Evolutionary conservation across 2,888 invertebrate genomes (phyloP), one percentile per base, ranked within the genome.

Genomic region (Tetramorium bicarinatum): DNA sequence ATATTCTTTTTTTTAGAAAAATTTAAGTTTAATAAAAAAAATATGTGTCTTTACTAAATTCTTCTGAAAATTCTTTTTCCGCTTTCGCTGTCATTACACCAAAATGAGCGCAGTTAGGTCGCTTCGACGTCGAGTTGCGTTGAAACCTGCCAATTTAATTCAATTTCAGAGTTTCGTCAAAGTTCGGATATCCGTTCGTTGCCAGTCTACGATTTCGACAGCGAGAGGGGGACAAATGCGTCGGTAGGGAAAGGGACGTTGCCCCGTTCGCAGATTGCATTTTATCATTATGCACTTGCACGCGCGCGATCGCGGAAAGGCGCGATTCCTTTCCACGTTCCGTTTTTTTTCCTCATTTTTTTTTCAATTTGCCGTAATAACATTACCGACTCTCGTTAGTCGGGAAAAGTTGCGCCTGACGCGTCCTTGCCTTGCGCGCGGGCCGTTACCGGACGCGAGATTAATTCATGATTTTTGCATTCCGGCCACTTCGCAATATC

Each of bases 391-490:
- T 54, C 13, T 41, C 29, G 29, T 71, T 71, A 71, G 47, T 9
- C 11, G 47, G 71, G 56, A 79, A 79, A 71, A 79, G 71, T 71
- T 56, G 34, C 44, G 29, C 3, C 41, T 38, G 21, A 56, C 56
- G 34, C 21, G 71, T 79, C 71, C 77, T 79, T 79, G 77, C 47
- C 34, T 44, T 15, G 29, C 77, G 21, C 18, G 69, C 44, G 29
- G 25, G 38, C 44, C 21, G 29, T 69, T 77, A 34, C 47, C 18
- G 61, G 25, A 49, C 52, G 41, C 44, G 41, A 64, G 44, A 76
- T 66, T 38, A n/a, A 67, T 85, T 69, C 52, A n/a, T 62, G 59
- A 84, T 72, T 86, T 85, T 74, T 61, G 54, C 67, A 81, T 69
- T 61, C 44, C 13, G 11, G 34, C 13, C 62, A 47, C 41, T 15